Base-by-base conservation (phyloP, 2,113 vertebrate genomes). In the Bubo blakistoni region DNA sequence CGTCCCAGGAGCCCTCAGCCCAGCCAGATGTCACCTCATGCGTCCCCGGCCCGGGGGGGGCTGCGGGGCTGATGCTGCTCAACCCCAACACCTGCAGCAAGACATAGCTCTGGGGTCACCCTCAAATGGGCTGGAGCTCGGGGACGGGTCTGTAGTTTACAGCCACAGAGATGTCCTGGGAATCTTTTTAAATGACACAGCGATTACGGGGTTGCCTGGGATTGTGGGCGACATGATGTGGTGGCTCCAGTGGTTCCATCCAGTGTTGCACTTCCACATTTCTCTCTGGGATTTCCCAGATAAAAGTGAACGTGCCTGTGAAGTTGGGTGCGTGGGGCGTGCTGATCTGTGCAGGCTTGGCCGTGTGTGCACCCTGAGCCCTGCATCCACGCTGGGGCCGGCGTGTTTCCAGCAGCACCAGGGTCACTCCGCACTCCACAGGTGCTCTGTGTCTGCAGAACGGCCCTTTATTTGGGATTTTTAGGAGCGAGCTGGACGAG, bases 31-130 rank as follows among this genome's bases (percentile, higher is more conserved):
- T 30, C 20, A 4, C 17, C 5, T 5, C 38, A 17, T 2, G 0
- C 2, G 0, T 29, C 42, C 42, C n/a, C 4, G 4, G 15, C 52
- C 20, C 0, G 19, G 46, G 3, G 26, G n/a, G 18, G 42, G 54
- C 13, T 42, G 44, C 7, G 15, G 9, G 36, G 25, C 30, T 24
- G 73, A 13, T 47, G n/a, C 42, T 19, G 57, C 58, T 72, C 55
- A 32, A n/a, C 9, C 8, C 19, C 3, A 25, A 5, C 3, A 1
- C 16, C 30, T 4, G 1, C 25, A 20, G 55, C 38, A 46, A 46
- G 44, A 18, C 44, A 16, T 17, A 46, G 44, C 16, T 46, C 16
- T 46, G 44, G 44, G 44, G 16, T 46, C 44, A 46, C 44, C 44
- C 44, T 18, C 44, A 46, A 46, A 46, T 18, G 44, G 44, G 44